Evolutionary conservation across 2,113 vertebrate species (phyloP).

Genomic region (Columba livia): DNA sequence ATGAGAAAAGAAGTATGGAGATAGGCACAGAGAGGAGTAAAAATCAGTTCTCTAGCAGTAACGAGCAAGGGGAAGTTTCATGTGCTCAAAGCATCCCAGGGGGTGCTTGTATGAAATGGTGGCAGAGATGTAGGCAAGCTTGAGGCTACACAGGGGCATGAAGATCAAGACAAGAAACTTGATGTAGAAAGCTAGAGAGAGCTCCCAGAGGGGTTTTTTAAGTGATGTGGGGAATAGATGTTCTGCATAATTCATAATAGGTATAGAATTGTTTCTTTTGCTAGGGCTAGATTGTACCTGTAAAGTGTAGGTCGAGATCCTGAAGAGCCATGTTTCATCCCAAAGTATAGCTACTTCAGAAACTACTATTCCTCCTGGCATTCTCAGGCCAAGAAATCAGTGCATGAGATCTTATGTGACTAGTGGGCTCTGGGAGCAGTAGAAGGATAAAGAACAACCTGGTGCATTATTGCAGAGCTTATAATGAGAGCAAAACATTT

Average conservation of each 20-base stretch:
- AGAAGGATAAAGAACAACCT: background rate
- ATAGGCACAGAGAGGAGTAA: background rate
- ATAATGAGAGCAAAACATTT: background rate
- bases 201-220: background rate
- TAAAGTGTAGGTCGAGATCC: background rate
- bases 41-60: background rate
- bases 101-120: background rate
- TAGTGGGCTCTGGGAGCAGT: background rate
- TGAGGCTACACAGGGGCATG: conserved; percentile 6
- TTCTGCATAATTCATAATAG: conserved; percentile 36
- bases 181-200: conserved; percentile 13
- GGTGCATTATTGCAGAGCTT: background rate
- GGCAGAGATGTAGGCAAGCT: conserved; percentile 26
- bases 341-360: background rate
- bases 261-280: conserved; percentile 1
- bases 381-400: background rate
- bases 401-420: background rate
- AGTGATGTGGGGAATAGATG: background rate
- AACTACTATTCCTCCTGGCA: background rate
- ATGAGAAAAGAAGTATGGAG: background rate
- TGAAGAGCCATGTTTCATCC: background rate
- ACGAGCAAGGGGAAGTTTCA: background rate
- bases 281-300: background rate
- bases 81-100: background rate
- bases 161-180: conserved; percentile 34